Conservation (phyloP, 2,113 vertebrate genomes). For the Calyptommatus sinebrachiatus region DNA sequence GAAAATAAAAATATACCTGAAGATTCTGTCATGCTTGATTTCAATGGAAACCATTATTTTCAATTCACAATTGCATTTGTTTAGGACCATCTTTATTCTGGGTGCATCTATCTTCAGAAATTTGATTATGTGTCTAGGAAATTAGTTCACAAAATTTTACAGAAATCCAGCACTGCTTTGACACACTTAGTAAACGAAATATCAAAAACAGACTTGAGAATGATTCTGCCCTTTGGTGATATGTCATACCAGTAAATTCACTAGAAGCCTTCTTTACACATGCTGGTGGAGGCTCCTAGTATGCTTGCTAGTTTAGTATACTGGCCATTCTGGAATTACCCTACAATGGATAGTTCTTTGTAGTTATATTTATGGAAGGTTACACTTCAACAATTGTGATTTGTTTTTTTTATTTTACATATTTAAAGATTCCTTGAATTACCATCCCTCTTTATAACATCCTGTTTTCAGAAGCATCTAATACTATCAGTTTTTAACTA, state of each 20-base stretch:
- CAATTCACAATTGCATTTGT: not conserved
- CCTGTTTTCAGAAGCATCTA: conserved; percentile 5
- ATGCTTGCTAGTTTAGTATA: no score
- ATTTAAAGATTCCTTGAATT: not conserved
- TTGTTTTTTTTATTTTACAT: not conserved
- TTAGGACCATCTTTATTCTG: not conserved
- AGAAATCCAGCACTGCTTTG: not conserved
- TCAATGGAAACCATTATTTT: not conserved
- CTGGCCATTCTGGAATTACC: no score
- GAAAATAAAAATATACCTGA: not conserved
- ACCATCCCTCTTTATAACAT: conserved; percentile 1
- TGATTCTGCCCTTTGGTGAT: no score
- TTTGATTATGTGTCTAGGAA: not conserved
- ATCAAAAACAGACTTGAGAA: not conserved
- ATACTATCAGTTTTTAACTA: conserved; percentile 24
- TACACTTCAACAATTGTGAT: not conserved
- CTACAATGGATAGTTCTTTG: not conserved
- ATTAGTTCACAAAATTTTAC: not conserved
- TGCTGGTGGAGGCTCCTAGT: no score
- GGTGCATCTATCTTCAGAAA: not conserved
- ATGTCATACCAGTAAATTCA: no score
- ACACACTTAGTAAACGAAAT: not conserved
- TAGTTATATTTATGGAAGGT: not conserved
- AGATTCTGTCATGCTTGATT: not conserved
- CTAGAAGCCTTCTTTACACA: no score